Conservation (phyloP, 2,888 invertebrate genomes). For the Tribolium freemani region DNA sequence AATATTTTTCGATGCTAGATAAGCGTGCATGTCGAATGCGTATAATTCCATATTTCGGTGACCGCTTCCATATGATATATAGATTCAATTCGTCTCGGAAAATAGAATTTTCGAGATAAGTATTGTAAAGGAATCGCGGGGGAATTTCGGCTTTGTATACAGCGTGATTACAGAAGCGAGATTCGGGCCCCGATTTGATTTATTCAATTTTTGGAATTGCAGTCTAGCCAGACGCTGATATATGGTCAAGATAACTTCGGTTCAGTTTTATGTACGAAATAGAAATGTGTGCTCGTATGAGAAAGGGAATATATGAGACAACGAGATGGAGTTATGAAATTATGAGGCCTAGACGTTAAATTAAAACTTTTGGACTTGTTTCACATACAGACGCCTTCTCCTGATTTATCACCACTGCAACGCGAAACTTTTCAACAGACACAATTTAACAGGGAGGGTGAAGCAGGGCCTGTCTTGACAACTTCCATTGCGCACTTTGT, state of each 20-base stretch:
- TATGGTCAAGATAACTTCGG: conserved; percentile 58
- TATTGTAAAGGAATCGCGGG: conserved; percentile 33
- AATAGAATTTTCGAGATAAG: conserved; percentile 67
- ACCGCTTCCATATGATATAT: conserved; percentile 65
- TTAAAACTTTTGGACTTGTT: conserved; percentile 44
- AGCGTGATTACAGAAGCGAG: conserved; percentile 6
- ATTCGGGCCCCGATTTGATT: conserved; percentile 55
- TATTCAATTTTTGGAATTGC: conserved; percentile 64
- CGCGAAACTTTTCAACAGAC: conserved; percentile 22
- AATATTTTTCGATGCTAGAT: conserved; percentile 49
- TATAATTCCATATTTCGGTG: conserved; percentile 54
- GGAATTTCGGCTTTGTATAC: conserved; percentile 29
- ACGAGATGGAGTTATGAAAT: conserved; percentile 47
- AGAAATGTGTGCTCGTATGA: conserved; percentile 25
- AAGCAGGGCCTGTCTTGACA: neutral
- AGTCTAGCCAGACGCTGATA: conserved; percentile 60
- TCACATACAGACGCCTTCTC: conserved; percentile 6
- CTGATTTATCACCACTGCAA: conserved; percentile 39
- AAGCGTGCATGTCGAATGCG: conserved; percentile 53
- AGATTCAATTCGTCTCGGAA: conserved; percentile 67
- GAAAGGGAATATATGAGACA: conserved; percentile 34
- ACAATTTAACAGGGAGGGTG: neutral
- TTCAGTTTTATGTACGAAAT: conserved; percentile 24
- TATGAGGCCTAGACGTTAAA: conserved; percentile 40
- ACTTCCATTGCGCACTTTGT: no score